Percentiles rank a stretch among this genome's conserved stretches.
phyloP scores from a whole-genome alignment of 2,797 vertebrate species.

The Anomalospiza imberbis region DNA sequence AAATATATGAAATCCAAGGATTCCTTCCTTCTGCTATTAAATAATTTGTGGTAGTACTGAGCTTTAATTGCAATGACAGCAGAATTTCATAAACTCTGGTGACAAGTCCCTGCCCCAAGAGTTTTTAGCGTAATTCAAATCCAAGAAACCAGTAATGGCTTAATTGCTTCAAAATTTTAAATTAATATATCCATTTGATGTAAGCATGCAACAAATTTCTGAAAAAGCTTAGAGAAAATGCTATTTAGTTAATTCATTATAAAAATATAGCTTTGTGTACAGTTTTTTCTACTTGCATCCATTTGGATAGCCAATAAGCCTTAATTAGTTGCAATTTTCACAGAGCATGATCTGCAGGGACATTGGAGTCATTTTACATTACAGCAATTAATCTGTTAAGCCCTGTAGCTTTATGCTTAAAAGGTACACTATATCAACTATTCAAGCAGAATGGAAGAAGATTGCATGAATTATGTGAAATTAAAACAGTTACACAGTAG shows the following conservation, averaged over 20 bases:
- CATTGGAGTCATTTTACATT: background rate
- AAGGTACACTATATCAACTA: background rate
- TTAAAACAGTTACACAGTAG: background rate
- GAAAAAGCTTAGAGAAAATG: background rate
- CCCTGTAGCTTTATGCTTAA: background rate
- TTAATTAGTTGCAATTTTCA: slow-evolving; percentile 38
- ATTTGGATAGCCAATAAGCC: background rate
- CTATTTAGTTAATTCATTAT: background rate
- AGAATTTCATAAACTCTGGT: background rate
- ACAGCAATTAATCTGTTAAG: slow-evolving; percentile 13
- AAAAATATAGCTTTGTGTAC: background rate
- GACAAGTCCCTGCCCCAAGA: background rate
- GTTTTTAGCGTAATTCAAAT: background rate
- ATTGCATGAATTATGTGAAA: background rate
- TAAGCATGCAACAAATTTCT: background rate
- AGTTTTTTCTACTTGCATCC: background rate
- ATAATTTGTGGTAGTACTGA: background rate
- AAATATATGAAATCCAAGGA: background rate
- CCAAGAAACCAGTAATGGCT: background rate
- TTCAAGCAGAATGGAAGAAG: background rate
- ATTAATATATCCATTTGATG: background rate
- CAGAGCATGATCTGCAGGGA: background rate
- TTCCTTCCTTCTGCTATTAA: background rate
- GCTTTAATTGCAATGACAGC: background rate
- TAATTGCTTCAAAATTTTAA: background rate